Evolutionary conservation across 2,888 invertebrate species (phyloP).

Genomic region (Isoperla grammatica): DNA sequence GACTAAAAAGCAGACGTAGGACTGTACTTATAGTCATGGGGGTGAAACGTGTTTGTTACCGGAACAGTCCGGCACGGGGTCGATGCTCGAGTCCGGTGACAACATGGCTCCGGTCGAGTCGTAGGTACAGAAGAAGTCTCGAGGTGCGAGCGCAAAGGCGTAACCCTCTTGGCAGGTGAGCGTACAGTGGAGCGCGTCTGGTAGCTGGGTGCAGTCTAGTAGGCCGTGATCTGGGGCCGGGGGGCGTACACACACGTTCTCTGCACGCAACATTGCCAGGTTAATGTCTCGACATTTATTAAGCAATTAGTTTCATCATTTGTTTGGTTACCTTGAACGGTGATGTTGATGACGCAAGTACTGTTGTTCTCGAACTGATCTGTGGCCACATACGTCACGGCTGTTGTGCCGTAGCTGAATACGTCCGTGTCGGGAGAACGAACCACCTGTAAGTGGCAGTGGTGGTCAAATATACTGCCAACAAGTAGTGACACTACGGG

Average conservation of each 20-base stretch:
- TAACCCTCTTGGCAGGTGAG: conserved; percentile 57
- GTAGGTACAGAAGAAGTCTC: conserved; percentile 43
- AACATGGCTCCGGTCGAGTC: conserved; percentile 31
- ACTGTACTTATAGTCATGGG: too few species aligned
- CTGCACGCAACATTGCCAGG: conserved; percentile 13
- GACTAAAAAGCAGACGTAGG: too few species aligned
- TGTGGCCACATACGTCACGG: conserved; percentile 52
- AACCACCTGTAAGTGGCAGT: conserved; percentile 22
- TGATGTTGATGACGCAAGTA: conserved; percentile 54
- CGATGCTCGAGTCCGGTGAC: conserved; percentile 30
- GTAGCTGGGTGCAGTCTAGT: conserved; percentile 45
- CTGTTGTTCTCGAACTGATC: conserved; percentile 55
- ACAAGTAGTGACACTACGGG: not conserved
- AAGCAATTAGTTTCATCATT: not conserved
- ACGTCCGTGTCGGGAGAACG: conserved; percentile 44
- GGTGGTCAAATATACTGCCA: too few species aligned
- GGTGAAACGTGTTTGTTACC: too few species aligned
- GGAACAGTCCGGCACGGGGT: conserved; percentile 53
- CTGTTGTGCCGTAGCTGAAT: conserved; percentile 52
- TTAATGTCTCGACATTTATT: too few species aligned
- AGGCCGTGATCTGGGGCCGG: conserved; percentile 47
- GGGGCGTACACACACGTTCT: conserved; percentile 45
- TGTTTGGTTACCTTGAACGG: conserved; percentile 49
- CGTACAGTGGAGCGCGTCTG: conserved; percentile 48
- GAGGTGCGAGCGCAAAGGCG: conserved; percentile 49